Base-by-base conservation (phyloP, 1,140 invertebrate genomes). In the Pteromalus puparum region DNA sequence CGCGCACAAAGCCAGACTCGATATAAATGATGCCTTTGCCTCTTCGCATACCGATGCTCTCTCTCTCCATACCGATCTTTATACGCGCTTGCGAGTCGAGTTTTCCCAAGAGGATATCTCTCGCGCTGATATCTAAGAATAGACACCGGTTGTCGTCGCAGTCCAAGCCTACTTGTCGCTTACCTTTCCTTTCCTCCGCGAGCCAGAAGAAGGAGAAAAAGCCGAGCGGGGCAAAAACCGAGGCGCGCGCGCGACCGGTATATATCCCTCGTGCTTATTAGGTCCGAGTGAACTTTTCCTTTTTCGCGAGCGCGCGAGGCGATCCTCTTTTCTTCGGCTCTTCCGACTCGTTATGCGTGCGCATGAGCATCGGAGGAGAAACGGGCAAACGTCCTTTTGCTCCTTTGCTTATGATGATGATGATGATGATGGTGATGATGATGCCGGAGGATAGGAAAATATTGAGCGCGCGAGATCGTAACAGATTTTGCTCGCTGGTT, bases 121-220 rank as follows among this genome's bases (percentile, higher is more conserved):
- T 61, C 34, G 9, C 28, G 73, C 53, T 34, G 34, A 68, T 82
- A 34, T 34, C 81, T 82, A 82, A 76, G 81, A 82, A 82, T 82
- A 82, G 81, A 82, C 61, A 48, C 81, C 61, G 74, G 81, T 82
- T 61, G 74, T 70, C 53, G 53, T 82, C 73, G 81, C 24, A 21
- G 53, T 67, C 38, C 72, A 26, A 76, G 73, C 34, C 72, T 81
- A 67, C 81, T 75, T 75, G 72, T 82, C 81, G 28, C 72, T 65
- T 67, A 7, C 15, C 21, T 77, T 26, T 74, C 53, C 30, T 68
- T 53, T 26, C 6, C 61, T 67, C 7, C 10, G 15, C 1, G 10
- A 15, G 0, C 1, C 67, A 42, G 42, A 81, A 74, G 73, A 74
- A 34, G 10, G 28, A 74, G 21, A 74, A 80, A 81, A 81, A 81